phyloP scores from a whole-genome alignment of 2,113 vertebrate genomes.

The Podilymbus podiceps region DNA sequence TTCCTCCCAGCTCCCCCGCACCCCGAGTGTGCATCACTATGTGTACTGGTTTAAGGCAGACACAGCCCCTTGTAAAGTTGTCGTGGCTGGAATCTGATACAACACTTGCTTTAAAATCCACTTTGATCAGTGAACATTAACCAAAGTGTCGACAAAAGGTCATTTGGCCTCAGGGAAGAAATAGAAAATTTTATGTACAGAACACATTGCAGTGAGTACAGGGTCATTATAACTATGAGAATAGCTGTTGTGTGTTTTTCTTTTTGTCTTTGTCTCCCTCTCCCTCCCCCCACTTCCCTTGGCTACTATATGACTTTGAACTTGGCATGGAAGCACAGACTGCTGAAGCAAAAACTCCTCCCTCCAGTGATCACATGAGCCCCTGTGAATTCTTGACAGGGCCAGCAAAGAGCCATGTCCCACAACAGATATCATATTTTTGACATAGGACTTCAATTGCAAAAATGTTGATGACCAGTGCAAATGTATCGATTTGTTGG shows the following conservation, averaged over 20 bases:
- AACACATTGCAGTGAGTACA: not conserved
- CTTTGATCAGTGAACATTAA: constrained; percentile 70
- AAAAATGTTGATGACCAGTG: constrained; percentile 73
- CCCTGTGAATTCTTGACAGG: constrained; percentile 16
- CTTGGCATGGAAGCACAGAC: constrained; percentile 21
- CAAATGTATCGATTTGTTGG: constrained; percentile 78
- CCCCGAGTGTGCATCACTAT: not conserved
- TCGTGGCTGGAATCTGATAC: constrained; percentile 18
- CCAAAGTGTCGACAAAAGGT: constrained; percentile 20
- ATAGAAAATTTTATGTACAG: constrained; percentile 34
- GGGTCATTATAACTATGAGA: constrained; percentile 3
- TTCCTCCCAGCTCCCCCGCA: not conserved
- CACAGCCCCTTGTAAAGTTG: not conserved
- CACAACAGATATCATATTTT: constrained; percentile 62
- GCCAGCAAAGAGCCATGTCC: not conserved
- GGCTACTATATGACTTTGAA: constrained; percentile 38
- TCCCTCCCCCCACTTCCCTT: not conserved
- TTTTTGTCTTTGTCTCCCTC: too few species aligned
- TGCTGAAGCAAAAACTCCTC: constrained; percentile 35
- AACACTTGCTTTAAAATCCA: constrained; percentile 61
- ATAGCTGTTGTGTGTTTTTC: not conserved
- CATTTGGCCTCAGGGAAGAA: constrained; percentile 42
- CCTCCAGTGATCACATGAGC: constrained; percentile 27
- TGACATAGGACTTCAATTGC: constrained; percentile 71
- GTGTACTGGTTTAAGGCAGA: not conserved